Conservation (phyloP, 2,797 vertebrate genomes). For the Amazonetta brasiliensis region DNA sequence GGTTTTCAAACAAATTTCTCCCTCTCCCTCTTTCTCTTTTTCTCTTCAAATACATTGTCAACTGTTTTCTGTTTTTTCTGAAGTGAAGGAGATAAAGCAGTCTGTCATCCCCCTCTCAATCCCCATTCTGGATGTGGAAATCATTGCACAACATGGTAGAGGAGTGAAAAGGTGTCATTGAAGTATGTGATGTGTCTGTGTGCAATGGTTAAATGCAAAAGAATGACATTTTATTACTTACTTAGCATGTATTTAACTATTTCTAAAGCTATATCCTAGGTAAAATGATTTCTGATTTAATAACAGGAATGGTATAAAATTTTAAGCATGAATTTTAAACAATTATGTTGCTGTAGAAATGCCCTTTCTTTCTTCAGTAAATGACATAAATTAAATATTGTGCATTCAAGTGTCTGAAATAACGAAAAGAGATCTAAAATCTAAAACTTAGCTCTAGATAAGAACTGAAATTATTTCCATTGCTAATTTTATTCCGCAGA, state of each 20-base stretch:
- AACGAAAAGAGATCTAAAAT: not conserved
- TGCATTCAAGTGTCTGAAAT: not conserved
- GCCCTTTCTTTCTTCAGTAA: not conserved
- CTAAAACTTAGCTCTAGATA: not conserved
- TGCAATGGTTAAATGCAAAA: not conserved
- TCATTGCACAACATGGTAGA: not conserved
- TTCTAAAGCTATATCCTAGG: not conserved
- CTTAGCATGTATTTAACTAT: not conserved
- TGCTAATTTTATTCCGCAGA: not conserved
- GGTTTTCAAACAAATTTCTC: constrained; percentile 41
- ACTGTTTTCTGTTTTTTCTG: constrained; percentile 25
- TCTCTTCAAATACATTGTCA: not conserved
- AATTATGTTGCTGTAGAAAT: not conserved
- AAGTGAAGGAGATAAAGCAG: not conserved
- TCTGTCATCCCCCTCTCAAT: not conserved
- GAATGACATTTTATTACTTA: not conserved
- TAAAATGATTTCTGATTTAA: not conserved
- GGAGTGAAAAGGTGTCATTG: not conserved
- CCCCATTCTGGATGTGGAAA: not conserved
- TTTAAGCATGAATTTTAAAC: not conserved
- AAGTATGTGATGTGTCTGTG: not conserved
- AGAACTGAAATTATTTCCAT: not conserved
- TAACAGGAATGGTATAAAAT: not conserved
- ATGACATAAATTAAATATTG: not conserved
- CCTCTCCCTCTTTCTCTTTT: not conserved